Evolutionary conservation across 2,888 invertebrate genomes (phyloP).

Genomic region (Tanaodytes sp.): DNA sequence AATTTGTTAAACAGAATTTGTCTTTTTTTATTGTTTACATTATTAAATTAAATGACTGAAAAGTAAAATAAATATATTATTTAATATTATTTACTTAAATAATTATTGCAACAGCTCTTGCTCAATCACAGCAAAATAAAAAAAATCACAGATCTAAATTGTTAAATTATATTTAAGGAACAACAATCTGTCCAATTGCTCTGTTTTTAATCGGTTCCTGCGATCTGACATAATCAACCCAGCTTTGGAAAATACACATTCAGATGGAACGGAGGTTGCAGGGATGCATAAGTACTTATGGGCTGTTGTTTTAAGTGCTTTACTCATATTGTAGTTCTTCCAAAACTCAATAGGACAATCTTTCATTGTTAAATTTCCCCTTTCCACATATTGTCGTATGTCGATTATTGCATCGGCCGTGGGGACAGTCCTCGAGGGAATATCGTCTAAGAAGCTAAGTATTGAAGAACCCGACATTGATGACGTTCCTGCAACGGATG

Average conservation of each 20-base stretch:
- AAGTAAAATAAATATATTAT: neutral
- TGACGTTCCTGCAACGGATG: conserved; percentile 1
- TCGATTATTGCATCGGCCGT: conserved; percentile 10
- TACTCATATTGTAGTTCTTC: neutral
- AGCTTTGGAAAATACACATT: conserved; percentile 22
- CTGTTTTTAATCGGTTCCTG: conserved; percentile 13
- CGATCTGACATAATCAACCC: conserved; percentile 14
- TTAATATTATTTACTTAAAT: no score
- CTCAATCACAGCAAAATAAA: neutral
- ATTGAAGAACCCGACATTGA: conserved; percentile 6
- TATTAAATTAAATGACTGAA: neutral
- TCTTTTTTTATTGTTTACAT: neutral
- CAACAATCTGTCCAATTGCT: neutral
- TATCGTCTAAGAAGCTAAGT: conserved; percentile 10
- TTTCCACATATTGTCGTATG: conserved; percentile 20
- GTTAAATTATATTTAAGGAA: neutral
- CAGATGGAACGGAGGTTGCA: conserved; percentile 25
- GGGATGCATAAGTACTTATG: conserved; percentile 24
- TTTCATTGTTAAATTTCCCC: neutral
- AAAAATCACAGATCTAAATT: neutral
- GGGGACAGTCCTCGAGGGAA: conserved; percentile 2
- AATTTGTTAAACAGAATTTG: neutral
- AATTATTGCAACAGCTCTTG: neutral
- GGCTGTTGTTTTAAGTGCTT: neutral
- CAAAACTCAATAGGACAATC: conserved; percentile 17